Conservation (phyloP, 1,140 invertebrate species). For the Drosophila nikananu region DNA sequence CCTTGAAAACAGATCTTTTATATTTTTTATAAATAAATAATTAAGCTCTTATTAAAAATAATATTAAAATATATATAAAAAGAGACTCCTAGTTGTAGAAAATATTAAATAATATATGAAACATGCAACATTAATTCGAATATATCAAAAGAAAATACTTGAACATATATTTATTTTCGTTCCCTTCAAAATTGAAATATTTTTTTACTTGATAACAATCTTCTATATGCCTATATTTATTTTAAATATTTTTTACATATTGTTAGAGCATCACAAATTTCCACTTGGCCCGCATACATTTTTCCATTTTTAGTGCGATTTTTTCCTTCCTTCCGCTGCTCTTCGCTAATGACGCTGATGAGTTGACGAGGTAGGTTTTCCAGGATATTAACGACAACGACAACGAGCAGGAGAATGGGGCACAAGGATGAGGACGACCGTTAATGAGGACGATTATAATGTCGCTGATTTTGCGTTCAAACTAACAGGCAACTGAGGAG, state of each 20-base stretch:
- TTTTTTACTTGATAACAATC: background rate
- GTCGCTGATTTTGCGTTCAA: constrained; percentile 81
- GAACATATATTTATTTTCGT: too few relatives aligned
- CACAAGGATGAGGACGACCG: constrained; percentile 36
- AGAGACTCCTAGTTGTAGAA: background rate
- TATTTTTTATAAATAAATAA: background rate
- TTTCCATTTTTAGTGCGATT: constrained; percentile 7
- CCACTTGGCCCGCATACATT: constrained; percentile 5
- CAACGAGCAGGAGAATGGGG: constrained; percentile 8
- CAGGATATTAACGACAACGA: constrained; percentile 77
- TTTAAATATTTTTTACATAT: background rate
- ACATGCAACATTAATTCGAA: background rate
- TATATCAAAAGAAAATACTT: too few relatives aligned
- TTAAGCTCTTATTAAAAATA: background rate
- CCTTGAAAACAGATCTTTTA: background rate
- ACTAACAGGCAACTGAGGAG: constrained; percentile 75
- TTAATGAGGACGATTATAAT: constrained; percentile 84
- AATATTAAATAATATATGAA: too few relatives aligned
- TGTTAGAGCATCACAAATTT: constrained; percentile 15
- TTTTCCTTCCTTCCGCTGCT: constrained; percentile 33
- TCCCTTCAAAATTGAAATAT: background rate
- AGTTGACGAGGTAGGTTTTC: constrained; percentile 82
- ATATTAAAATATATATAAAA: background rate
- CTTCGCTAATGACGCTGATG: constrained; percentile 81
- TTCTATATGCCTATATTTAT: too few relatives aligned